Conservation (phyloP, 2,888 invertebrate species). For the Trissonchulus latispiculum region DNA sequence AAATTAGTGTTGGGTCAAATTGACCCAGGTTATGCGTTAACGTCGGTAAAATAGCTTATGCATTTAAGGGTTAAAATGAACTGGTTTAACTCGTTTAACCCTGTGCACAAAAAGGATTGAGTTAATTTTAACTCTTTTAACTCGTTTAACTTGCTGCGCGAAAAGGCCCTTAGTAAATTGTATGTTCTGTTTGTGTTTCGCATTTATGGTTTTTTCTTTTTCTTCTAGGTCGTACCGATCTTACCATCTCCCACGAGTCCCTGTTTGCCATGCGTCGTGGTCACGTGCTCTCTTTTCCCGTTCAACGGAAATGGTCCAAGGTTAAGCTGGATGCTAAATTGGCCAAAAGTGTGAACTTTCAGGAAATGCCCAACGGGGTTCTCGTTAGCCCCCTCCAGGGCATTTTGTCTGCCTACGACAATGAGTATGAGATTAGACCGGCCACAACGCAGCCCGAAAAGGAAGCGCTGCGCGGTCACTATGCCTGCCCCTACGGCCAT, state of each 20-base stretch:
- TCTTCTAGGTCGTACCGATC: not conserved
- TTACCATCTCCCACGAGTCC: not conserved
- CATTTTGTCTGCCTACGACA: not conserved
- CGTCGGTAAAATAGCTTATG: too few species aligned
- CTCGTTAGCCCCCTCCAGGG: not conserved
- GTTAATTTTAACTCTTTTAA: not conserved
- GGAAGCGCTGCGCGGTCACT: not conserved
- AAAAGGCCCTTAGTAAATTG: too few species aligned
- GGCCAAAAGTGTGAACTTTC: not conserved
- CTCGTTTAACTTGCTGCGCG: not conserved
- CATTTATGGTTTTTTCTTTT: not conserved
- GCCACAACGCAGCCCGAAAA: not conserved
- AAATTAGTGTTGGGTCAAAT: too few species aligned
- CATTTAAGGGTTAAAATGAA: too few species aligned
- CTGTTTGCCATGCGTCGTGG: not conserved
- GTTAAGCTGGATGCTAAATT: not conserved
- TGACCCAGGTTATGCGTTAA: too few species aligned
- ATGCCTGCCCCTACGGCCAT: not conserved
- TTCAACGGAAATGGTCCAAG: constrained; percentile 3
- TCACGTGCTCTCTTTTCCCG: not conserved
- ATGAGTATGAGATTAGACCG: not conserved
- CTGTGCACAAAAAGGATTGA: too few species aligned
- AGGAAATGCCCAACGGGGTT: not conserved
- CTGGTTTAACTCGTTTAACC: too few species aligned
- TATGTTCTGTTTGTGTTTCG: too few species aligned